These are phyloP conservation scores for Oreochromis tanganicae DNA, from an alignment of 2,113 vertebrate species.

Conservation along the genomic window DNA sequence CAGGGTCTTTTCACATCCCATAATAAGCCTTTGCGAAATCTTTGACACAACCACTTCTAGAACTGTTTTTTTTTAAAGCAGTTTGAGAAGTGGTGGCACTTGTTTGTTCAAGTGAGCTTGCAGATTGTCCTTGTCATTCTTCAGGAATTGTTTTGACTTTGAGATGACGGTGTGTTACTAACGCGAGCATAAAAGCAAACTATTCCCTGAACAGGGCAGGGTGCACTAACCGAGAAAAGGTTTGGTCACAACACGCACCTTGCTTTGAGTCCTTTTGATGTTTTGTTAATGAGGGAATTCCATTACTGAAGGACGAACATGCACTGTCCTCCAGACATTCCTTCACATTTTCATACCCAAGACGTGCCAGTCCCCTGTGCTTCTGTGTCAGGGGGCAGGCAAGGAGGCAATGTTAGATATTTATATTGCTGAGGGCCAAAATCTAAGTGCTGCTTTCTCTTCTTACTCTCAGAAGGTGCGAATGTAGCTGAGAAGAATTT, in stretches of 20 bases:
- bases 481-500: not conserved
- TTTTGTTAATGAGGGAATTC: not conserved
- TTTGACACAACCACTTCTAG: not conserved
- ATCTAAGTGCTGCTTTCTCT: not conserved
- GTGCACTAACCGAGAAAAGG: not conserved
- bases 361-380: not conserved
- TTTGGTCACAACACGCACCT: not conserved
- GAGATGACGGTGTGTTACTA: not conserved
- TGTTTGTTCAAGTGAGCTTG: not conserved
- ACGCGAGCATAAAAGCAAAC: not conserved
- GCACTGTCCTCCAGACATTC: not conserved
- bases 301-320: not conserved
- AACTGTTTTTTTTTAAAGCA: not conserved
- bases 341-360: not conserved
- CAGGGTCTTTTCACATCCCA: not conserved
- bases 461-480: not conserved
- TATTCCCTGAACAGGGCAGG: not conserved
- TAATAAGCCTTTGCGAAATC: not conserved
- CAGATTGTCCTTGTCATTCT: not conserved
- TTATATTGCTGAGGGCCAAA: not conserved
- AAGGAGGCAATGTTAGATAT: not conserved
- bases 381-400: not conserved
- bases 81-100: not conserved
- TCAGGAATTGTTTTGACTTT: not conserved
- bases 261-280: not conserved